These are phyloP conservation scores for Nineta flava DNA, from an alignment of 2,888 invertebrate genomes.

Conservation along the genomic window DNA sequence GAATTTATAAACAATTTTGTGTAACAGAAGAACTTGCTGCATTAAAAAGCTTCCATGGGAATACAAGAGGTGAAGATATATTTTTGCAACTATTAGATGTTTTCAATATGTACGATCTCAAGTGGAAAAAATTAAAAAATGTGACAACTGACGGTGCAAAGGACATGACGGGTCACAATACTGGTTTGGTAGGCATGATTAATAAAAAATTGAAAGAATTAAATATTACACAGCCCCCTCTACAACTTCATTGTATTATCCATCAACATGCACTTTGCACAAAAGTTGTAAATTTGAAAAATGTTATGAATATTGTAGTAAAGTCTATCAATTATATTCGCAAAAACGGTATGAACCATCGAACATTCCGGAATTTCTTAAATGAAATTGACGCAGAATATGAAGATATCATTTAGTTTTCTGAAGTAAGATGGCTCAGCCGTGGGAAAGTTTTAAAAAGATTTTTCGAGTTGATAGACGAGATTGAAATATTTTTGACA, in stretches of 20 bases:
- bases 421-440: conserved; percentile 7
- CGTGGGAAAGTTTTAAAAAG: conserved; percentile 12
- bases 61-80: conserved; percentile 10
- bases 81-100: conserved; percentile 9
- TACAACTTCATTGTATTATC: conserved; percentile 2
- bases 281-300: conserved; percentile 6
- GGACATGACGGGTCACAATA: conserved; percentile 12
- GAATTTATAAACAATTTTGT: conserved; percentile 9
- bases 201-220: conserved; percentile 2
- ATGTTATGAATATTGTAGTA: conserved; percentile 6
- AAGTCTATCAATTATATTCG: background rate
- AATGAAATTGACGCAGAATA: conserved; percentile 6
- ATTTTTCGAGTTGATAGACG: conserved; percentile 11
- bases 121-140: conserved; percentile 9
- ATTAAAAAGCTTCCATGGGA: conserved; percentile 8
- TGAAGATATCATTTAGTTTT: conserved; percentile 6
- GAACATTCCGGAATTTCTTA: conserved; percentile 2
- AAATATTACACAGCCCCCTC: background rate
- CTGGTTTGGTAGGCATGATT: conserved; percentile 9
- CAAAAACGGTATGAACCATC: conserved; percentile 2
- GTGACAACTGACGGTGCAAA: conserved; percentile 12
- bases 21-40: conserved; percentile 8
- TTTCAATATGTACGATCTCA: conserved; percentile 9
- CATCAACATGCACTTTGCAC: conserved; percentile 5
- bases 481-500: conserved; percentile 11